Percentiles rank a stretch among this genome's conserved stretches.
These are phyloP conservation scores for human (Homo sapiens) DNA, from an alignment of 2,113 vertebrate species.

Conservation along the genomic window DNA sequence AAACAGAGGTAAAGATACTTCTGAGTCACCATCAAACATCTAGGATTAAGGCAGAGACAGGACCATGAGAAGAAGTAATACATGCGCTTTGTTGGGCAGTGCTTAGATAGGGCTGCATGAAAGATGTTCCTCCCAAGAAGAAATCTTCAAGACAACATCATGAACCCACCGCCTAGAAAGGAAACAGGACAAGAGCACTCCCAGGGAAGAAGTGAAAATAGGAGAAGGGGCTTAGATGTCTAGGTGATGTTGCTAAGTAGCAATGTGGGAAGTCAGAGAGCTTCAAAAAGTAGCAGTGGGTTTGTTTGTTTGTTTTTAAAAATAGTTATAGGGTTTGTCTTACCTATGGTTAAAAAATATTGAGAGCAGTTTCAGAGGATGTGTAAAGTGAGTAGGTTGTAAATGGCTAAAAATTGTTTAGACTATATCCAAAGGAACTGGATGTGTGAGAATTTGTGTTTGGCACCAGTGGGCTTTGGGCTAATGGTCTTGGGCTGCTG, in stretches of 20 bases:
- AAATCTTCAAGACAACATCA: not conserved
- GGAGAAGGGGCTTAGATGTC: not conserved
- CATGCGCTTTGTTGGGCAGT: not conserved
- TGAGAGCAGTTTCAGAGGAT: not conserved
- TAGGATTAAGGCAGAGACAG: not conserved
- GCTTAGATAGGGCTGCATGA: not conserved
- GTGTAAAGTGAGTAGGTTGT: not conserved
- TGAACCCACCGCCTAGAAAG: not conserved
- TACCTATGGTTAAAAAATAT: not conserved
- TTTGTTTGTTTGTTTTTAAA: not conserved
- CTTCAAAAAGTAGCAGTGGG: not conserved
- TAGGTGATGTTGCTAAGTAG: not conserved
- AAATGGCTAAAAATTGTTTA: not conserved
- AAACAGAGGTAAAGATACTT: not conserved
- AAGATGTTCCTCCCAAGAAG: not conserved
- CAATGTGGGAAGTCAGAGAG: not conserved
- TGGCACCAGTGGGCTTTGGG: not conserved
- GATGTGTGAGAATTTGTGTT: not conserved
- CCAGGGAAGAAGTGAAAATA: not conserved
- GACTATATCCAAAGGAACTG: not conserved
- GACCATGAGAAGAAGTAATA: not conserved
- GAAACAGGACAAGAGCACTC: not conserved
- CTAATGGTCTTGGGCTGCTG: not conserved
- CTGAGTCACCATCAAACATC: not conserved
- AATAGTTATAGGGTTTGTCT: not conserved